phyloP scores from a whole-genome alignment of 2,113 vertebrate genomes.

The Anoplopoma fimbria region DNA sequence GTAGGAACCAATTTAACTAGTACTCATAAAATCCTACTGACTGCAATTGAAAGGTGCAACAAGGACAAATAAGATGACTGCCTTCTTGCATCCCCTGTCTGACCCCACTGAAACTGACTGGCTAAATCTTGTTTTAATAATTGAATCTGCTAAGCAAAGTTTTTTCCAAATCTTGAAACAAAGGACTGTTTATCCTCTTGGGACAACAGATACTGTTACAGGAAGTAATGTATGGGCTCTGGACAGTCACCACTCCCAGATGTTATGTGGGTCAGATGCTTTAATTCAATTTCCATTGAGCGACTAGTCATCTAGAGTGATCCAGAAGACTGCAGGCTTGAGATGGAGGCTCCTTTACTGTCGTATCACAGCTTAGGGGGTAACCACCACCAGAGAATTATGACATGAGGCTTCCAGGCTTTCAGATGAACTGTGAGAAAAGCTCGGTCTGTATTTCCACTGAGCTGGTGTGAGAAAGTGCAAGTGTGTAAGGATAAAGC shows the following conservation, averaged over 20 bases:
- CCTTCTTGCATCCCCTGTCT: neutral
- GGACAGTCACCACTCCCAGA: constrained; percentile 17
- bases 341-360: neutral
- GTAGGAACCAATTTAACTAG: neutral
- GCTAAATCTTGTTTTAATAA: neutral
- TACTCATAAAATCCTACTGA: neutral
- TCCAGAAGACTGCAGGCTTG: constrained; percentile 5
- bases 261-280: constrained; percentile 30
- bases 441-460: constrained; percentile 6
- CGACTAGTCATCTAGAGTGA: neutral
- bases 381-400: neutral
- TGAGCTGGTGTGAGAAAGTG: constrained; percentile 17
- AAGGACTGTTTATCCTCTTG: neutral
- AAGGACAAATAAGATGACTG: neutral
- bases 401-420: constrained; percentile 1
- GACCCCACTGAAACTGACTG: neutral
- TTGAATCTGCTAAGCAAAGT: neutral
- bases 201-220: constrained; percentile 20
- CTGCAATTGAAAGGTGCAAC: neutral
- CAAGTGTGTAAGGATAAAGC: constrained; percentile 31
- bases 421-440: constrained; percentile 9
- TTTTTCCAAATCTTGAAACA: constrained; percentile 6
- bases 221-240: constrained; percentile 6
- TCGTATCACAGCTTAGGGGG: neutral
- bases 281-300: constrained; percentile 46